Percentiles rank a stretch among this genome's conserved stretches.
Conservation (phyloP, 2,888 invertebrate genomes). For the Mimachlamys varia region DNA sequence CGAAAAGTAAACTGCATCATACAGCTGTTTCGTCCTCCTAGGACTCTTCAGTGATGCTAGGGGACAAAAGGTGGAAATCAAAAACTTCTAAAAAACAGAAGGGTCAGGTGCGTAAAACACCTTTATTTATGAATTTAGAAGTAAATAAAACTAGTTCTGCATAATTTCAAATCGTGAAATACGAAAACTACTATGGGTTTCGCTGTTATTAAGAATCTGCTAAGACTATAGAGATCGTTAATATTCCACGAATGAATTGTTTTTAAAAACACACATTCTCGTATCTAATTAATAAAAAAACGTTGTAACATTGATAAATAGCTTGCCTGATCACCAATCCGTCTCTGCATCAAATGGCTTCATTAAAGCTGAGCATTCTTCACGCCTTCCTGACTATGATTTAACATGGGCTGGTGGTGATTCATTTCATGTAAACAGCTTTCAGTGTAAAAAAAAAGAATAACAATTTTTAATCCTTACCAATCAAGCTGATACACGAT, state of each 20-base stretch:
- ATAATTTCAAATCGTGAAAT: too few species aligned
- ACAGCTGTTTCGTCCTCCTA: too few species aligned
- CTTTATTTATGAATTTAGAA: too few species aligned
- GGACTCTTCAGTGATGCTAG: too few species aligned
- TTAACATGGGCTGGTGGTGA: neutral
- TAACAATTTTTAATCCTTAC: neutral
- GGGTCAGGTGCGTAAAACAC: too few species aligned
- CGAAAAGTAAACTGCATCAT: too few species aligned
- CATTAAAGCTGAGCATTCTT: neutral
- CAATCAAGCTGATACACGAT: neutral
- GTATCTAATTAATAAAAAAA: conserved; percentile 8
- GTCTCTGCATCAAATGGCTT: neutral
- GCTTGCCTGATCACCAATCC: neutral
- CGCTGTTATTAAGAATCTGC: too few species aligned
- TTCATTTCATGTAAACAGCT: conserved; percentile 15
- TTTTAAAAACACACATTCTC: neutral
- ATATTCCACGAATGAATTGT: neutral
- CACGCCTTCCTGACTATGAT: neutral
- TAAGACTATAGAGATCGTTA: neutral
- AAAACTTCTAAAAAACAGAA: too few species aligned
- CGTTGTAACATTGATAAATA: neutral
- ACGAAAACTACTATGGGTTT: too few species aligned
- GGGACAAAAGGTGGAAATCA: too few species aligned
- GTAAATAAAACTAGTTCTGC: too few species aligned
- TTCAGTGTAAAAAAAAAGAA: neutral